Evolutionary conservation across 2,888 invertebrate genomes (phyloP).

Genomic region (Chalcosyrphus nemorum): DNA sequence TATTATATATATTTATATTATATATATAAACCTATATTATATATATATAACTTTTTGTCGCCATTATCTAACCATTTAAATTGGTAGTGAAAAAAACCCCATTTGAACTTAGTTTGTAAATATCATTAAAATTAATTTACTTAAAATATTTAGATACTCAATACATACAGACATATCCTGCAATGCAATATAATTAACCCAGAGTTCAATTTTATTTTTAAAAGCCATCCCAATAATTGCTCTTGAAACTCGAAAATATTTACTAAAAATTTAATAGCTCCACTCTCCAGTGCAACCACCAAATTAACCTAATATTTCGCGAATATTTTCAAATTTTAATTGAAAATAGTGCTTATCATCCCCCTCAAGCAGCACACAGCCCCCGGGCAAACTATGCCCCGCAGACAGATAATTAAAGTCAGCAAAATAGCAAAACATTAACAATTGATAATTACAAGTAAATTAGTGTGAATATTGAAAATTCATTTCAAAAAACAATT

Average conservation of each 20-base stretch:
- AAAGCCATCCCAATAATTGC: too few species aligned
- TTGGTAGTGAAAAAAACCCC: too few species aligned
- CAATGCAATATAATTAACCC: too few species aligned
- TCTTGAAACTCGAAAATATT: background rate
- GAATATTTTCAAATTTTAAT: constrained; percentile 4
- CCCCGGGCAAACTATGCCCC: background rate
- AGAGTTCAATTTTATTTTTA: too few species aligned
- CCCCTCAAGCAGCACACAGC: background rate
- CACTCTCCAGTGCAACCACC: background rate
- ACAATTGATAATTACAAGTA: constrained; percentile 64
- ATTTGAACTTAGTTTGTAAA: too few species aligned
- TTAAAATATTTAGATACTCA: too few species aligned
- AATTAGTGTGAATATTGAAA: constrained; percentile 66
- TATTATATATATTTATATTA: too few species aligned
- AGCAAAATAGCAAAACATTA: constrained; percentile 55
- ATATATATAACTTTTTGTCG: too few species aligned
- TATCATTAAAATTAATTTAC: too few species aligned
- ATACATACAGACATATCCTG: too few species aligned
- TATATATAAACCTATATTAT: too few species aligned
- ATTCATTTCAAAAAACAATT: constrained; percentile 48
- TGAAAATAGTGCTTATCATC: background rate
- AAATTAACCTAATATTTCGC: constrained; percentile 22
- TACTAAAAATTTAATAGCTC: background rate
- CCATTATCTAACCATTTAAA: too few species aligned
- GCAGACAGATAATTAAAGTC: constrained; percentile 58